Evolutionary conservation across 2,888 invertebrate species (phyloP).

Genomic region (Calameuta idolon): DNA sequence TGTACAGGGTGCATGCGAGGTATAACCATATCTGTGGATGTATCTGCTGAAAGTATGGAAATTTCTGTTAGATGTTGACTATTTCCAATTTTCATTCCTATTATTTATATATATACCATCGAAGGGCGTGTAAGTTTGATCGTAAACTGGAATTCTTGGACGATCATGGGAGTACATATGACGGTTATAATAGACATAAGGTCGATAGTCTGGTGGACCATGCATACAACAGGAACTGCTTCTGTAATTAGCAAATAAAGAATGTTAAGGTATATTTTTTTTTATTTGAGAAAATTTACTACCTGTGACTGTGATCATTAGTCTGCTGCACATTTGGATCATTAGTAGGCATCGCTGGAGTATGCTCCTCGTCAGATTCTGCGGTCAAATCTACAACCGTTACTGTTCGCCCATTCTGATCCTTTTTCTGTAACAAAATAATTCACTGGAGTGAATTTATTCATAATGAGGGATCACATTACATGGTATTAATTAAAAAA

Average conservation of each 20-base stretch:
- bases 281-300: conserved; percentile 2
- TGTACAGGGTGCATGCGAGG: conserved; percentile 79
- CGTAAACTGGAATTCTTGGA: conserved; percentile 39
- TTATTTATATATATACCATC: conserved; percentile 32
- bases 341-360: conserved; percentile 34
- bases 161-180: conserved; percentile 33
- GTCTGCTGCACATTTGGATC: conserved; percentile 38
- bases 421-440: conserved; percentile 16
- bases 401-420: conserved; percentile 66
- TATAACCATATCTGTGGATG: conserved; percentile 28
- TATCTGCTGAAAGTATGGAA: conserved; percentile 26
- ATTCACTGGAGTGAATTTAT: not conserved
- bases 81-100: not conserved
- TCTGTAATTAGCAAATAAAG: conserved; percentile 30
- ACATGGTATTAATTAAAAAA: not conserved
- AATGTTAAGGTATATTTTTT: not conserved
- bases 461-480: not conserved
- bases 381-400: conserved; percentile 72
- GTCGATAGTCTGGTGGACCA: conserved; percentile 37
- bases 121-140: conserved; percentile 34
- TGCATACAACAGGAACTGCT: conserved; percentile 44
- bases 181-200: conserved; percentile 36
- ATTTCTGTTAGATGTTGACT: not conserved
- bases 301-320: conserved; percentile 46
- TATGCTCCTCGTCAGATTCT: conserved; percentile 70